Percentiles rank a stretch among this genome's conserved stretches.
Conservation (phyloP, 2,888 invertebrate genomes). For the Pristionchus maxplancki region DNA sequence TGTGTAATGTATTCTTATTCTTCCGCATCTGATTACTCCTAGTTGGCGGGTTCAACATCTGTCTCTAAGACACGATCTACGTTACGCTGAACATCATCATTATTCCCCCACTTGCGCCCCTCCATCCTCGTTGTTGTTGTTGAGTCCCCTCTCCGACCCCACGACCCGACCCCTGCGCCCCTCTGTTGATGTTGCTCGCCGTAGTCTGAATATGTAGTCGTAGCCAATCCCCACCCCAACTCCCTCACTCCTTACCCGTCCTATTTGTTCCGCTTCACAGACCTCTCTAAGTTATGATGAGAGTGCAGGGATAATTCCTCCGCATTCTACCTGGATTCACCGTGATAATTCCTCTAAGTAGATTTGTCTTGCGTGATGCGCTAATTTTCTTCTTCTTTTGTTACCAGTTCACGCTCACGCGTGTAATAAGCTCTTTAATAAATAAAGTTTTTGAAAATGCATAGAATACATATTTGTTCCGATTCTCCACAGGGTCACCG, state of each 20-base stretch:
- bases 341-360: constrained; percentile 17
- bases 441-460: not conserved
- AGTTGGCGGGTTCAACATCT: constrained; percentile 45
- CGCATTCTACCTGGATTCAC: constrained; percentile 15
- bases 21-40: constrained; percentile 45
- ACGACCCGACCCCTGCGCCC: constrained; percentile 32
- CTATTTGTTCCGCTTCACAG: constrained; percentile 32
- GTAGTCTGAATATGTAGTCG: constrained; percentile 16
- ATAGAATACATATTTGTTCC: too few species aligned
- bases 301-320: constrained; percentile 4
- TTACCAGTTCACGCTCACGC: not conserved
- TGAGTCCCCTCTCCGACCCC: not conserved
- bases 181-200: constrained; percentile 48
- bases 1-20: not conserved
- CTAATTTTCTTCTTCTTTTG: not conserved
- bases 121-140: constrained; percentile 30
- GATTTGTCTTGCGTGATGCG: not conserved
- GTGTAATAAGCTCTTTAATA: constrained; percentile 37
- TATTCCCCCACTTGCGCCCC: constrained; percentile 7
- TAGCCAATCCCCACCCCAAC: not conserved
- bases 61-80: constrained; percentile 48
- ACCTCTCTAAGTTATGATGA: constrained; percentile 43
- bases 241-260: not conserved
- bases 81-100: constrained; percentile 45
- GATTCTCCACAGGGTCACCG: too few species aligned